A percentile compares a stretch with the other conserved stretches of the same genome.
These are phyloP conservation scores for Himalopsyche tibetana DNA, from an alignment of 2,888 invertebrate species.

Conservation along the genomic window DNA sequence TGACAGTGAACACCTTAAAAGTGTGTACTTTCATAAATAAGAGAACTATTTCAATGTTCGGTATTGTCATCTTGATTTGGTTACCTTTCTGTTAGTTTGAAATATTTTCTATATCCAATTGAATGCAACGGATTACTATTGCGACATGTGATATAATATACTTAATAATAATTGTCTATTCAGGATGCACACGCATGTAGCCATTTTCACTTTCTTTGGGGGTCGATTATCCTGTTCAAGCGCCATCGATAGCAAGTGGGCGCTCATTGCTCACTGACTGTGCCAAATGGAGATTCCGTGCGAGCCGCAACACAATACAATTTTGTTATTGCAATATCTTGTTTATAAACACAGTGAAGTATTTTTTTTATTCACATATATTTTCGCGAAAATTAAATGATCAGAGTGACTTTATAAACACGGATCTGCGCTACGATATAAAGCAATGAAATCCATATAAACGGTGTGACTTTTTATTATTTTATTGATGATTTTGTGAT, in stretches of 20 bases:
- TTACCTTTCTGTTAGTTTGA: background rate
- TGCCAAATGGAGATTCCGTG: background rate
- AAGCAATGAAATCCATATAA: too few species aligned
- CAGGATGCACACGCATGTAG: background rate
- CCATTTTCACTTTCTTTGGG: background rate
- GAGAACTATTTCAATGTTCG: too few species aligned
- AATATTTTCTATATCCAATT: background rate
- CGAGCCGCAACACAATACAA: background rate
- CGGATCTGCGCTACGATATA: too few species aligned
- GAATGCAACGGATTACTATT: background rate
- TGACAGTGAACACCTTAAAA: too few species aligned
- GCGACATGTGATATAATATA: too few species aligned
- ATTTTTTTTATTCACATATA: too few species aligned
- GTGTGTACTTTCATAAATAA: too few species aligned
- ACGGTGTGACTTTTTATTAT: too few species aligned
- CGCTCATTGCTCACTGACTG: background rate
- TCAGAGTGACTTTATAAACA: too few species aligned
- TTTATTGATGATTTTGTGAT: too few species aligned
- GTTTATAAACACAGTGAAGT: background rate
- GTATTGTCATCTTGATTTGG: too few species aligned
- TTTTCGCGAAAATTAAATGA: too few species aligned
- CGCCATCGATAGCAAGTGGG: background rate
- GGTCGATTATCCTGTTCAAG: background rate
- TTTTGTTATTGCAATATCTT: background rate
- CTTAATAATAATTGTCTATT: background rate